These are phyloP conservation scores for Halyomorpha halys DNA, from an alignment of 1,140 invertebrate genomes.

Conservation along the genomic window DNA sequence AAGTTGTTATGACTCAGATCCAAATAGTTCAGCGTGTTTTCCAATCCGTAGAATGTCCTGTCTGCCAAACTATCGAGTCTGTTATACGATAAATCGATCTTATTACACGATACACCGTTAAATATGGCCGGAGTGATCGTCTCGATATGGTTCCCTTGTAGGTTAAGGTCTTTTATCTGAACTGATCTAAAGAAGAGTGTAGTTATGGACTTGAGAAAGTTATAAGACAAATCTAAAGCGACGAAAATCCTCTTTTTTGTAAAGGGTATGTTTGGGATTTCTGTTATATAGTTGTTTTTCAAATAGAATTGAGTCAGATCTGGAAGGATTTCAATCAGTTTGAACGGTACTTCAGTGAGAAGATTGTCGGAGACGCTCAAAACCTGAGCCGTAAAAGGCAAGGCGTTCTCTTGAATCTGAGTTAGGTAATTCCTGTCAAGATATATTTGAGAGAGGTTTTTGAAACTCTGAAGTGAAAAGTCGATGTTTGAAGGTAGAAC, in stretches of 20 bases:
- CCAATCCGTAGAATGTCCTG: conserved; percentile 57
- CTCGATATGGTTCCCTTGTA: conserved; percentile 62
- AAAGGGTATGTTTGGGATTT: conserved; percentile 41
- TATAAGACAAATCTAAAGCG: conserved; percentile 72
- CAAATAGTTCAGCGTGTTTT: conserved; percentile 63
- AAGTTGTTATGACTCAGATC: conserved; percentile 74
- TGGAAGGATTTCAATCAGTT: conserved; percentile 11
- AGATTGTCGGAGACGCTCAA: conserved; percentile 65
- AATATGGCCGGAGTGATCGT: conserved; percentile 53
- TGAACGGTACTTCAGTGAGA: conserved; percentile 49
- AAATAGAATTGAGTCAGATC: conserved; percentile 52
- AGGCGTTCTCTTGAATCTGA: conserved; percentile 43
- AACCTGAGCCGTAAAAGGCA: conserved; percentile 55
- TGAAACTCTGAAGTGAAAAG: conserved; percentile 43
- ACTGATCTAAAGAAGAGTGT: conserved; percentile 54
- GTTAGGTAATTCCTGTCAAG: conserved; percentile 61
- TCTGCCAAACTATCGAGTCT: conserved; percentile 53
- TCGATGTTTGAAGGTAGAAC: conserved; percentile 39
- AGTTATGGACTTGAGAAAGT: conserved; percentile 52
- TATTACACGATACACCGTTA: conserved; percentile 51
- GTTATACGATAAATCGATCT: conserved; percentile 69
- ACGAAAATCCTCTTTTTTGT: conserved; percentile 54
- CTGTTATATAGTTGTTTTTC: conserved; percentile 64
- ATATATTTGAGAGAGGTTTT: conserved; percentile 55
- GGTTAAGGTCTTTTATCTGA: conserved; percentile 61